These are phyloP conservation scores for Drosophila micromelanica DNA, from an alignment of 1,140 invertebrate genomes.

Conservation along the genomic window DNA sequence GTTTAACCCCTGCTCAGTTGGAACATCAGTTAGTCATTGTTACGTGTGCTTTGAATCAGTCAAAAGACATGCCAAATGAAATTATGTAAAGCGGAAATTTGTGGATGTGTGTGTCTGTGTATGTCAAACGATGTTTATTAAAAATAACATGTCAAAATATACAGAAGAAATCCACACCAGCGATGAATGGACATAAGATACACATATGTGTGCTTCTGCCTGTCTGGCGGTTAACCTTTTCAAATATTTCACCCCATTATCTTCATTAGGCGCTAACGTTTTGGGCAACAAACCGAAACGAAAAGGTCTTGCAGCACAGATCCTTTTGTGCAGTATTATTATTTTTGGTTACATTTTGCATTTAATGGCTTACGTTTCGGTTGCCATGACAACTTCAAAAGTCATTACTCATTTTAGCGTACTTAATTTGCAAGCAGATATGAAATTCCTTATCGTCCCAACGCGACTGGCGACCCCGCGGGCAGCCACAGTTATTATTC, in stretches of 20 bases:
- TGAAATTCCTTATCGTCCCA: slow-evolving; percentile 68
- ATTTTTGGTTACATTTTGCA: slow-evolving; percentile 45
- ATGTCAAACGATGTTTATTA: slow-evolving; percentile 70
- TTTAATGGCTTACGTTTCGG: slow-evolving; percentile 41
- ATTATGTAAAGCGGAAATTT: slow-evolving; percentile 60
- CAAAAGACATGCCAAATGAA: slow-evolving; percentile 45
- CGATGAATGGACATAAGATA: slow-evolving; percentile 64
- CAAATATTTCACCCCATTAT: slow-evolving; percentile 76
- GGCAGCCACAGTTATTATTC: slow-evolving; percentile 14
- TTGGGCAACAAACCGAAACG: slow-evolving; percentile 25
- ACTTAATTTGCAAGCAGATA: slow-evolving; percentile 80
- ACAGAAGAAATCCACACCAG: slow-evolving; percentile 37
- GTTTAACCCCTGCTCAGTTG: slow-evolving; percentile 20
- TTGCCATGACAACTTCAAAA: slow-evolving; percentile 77
- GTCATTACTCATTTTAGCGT: slow-evolving; percentile 83
- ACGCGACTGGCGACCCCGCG: neutral
- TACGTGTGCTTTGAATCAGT: slow-evolving; percentile 10
- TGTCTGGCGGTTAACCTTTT: slow-evolving; percentile 45
- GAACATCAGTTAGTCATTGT: slow-evolving; percentile 44
- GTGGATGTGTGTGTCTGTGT: slow-evolving; percentile 10
- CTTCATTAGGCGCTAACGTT: slow-evolving; percentile 79
- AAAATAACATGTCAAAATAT: slow-evolving; percentile 78
- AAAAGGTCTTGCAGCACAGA: slow-evolving; percentile 29
- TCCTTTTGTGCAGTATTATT: slow-evolving; percentile 34
- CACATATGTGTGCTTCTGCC: slow-evolving; percentile 5